These are phyloP conservation scores for Rhyzopertha dominica DNA, from an alignment of 1,140 invertebrate genomes.

Conservation along the genomic window DNA sequence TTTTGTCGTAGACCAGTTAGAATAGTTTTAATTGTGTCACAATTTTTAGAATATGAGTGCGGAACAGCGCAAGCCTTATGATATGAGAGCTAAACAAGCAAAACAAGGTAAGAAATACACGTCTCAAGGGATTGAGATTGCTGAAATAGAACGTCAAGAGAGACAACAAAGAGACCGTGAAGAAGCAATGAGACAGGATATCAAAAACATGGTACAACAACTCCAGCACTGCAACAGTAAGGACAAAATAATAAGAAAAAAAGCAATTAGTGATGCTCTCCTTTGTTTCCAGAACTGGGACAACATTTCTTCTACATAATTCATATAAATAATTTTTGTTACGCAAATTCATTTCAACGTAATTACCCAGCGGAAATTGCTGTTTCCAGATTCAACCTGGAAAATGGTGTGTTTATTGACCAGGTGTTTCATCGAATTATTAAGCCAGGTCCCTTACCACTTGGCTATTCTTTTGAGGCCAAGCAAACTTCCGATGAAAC, in stretches of 20 bases:
- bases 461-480: constrained; percentile 51
- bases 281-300: constrained; percentile 27
- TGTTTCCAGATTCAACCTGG: constrained; percentile 48
- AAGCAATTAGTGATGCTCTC: not conserved
- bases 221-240: constrained; percentile 12
- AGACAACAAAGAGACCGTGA: constrained; percentile 7
- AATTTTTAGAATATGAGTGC: constrained; percentile 22
- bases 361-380: constrained; percentile 43
- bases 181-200: constrained; percentile 20
- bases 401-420: constrained; percentile 47
- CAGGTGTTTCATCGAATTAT: constrained; percentile 49
- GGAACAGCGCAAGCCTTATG: constrained; percentile 26
- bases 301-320: constrained; percentile 44
- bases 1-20: too few species aligned
- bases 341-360: constrained; percentile 27
- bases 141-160: constrained; percentile 11
- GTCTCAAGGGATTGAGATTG: constrained; percentile 23
- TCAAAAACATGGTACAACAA: constrained; percentile 13
- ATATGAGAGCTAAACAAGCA: constrained; percentile 13
- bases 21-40: too few species aligned
- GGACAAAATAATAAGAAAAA: not conserved
- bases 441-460: constrained; percentile 48
- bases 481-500: constrained; percentile 45
- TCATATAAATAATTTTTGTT: constrained; percentile 47
- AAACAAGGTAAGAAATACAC: constrained; percentile 14